These are phyloP conservation scores for Ivindomyrus marchei DNA, from an alignment of 2,113 vertebrate genomes.

Conservation along the genomic window DNA sequence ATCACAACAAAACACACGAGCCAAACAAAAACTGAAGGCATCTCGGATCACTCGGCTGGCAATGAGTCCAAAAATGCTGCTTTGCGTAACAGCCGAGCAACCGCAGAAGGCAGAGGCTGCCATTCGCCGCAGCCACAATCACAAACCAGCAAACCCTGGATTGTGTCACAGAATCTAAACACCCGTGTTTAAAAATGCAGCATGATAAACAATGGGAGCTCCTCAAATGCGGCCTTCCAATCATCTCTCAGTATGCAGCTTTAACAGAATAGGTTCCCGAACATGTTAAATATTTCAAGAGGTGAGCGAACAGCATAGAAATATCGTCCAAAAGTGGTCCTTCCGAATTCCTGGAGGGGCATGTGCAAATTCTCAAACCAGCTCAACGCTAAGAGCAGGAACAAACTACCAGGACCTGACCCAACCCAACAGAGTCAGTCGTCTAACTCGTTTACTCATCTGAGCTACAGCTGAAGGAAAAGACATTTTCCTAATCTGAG, in stretches of 20 bases:
- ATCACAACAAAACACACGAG: background rate
- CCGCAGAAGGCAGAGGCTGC: background rate
- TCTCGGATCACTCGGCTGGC: background rate
- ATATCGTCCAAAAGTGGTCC: background rate
- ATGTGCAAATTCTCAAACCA: background rate
- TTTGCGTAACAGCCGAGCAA: background rate
- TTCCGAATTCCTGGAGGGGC: background rate
- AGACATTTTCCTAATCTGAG: background rate
- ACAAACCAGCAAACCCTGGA: background rate
- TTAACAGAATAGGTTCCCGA: background rate
- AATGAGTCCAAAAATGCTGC: background rate
- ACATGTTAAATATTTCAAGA: background rate
- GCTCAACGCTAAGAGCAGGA: background rate
- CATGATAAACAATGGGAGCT: background rate
- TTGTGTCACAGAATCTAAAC: background rate
- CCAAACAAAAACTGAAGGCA: background rate
- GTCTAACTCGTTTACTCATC: background rate
- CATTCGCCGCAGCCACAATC: background rate
- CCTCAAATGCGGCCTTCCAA: background rate
- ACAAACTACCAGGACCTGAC: background rate
- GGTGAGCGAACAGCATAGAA: background rate
- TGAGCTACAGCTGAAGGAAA: background rate
- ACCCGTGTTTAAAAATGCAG: background rate
- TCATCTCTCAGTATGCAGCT: background rate
- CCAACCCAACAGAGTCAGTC: background rate